Evolutionary conservation across 1,140 invertebrate species (phyloP).

Genomic region (Drosophila obscura): DNA sequence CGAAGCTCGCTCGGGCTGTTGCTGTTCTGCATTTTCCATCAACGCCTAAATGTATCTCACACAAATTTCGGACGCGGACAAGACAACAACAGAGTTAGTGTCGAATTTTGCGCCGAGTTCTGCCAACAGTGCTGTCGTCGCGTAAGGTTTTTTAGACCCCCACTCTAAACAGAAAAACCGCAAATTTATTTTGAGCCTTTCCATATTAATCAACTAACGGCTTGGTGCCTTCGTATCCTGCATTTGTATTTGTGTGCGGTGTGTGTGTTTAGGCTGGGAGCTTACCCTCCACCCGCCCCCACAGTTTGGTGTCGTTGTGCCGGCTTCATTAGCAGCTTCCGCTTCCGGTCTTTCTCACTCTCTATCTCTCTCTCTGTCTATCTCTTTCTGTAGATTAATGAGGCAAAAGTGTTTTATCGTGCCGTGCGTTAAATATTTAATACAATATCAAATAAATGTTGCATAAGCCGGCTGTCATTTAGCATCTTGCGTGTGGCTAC

Average conservation of each 20-base stretch:
- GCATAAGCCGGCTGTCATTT: slow-evolving; percentile 64
- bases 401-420: slow-evolving; percentile 81
- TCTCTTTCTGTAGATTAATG: slow-evolving; percentile 60
- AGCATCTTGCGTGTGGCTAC: slow-evolving; percentile 43
- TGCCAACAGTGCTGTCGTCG: too few species aligned
- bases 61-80: too few species aligned
- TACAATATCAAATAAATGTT: slow-evolving; percentile 79
- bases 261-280: background rate
- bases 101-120: too few species aligned
- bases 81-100: too few species aligned
- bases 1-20: too few species aligned
- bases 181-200: background rate
- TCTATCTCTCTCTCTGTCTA: slow-evolving; percentile 2
- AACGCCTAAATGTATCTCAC: too few species aligned
- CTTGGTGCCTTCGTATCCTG: too few species aligned
- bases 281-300: too few species aligned
- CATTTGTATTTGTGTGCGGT: background rate
- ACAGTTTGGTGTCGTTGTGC: slow-evolving; percentile 27
- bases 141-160: too few species aligned
- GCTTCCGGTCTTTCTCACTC: background rate
- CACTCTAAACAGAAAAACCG: background rate
- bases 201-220: too few species aligned
- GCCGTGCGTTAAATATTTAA: slow-evolving; percentile 80
- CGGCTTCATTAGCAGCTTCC: slow-evolving; percentile 61
- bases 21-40: too few species aligned